A percentile compares a stretch with the other conserved stretches of the same genome.
These are phyloP conservation scores for Sitodiplosis mosellana DNA, from an alignment of 1,140 invertebrate species.

Conservation along the genomic window DNA sequence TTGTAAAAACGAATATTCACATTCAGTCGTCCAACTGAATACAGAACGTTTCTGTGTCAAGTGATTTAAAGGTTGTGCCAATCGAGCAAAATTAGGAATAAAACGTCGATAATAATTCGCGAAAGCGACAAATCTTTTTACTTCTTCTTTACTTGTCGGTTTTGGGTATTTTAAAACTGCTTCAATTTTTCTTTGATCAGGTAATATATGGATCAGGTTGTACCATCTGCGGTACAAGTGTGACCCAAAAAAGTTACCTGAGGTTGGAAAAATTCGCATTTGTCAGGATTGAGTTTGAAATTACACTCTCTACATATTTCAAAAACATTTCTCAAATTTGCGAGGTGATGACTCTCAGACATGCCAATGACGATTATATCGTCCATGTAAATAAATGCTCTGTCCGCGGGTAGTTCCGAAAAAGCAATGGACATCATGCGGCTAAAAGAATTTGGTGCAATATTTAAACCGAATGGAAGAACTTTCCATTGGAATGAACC, in stretches of 20 bases:
- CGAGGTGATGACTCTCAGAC: constrained; percentile 1
- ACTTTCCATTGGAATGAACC: constrained; percentile 2
- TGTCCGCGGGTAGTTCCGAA: constrained; percentile 6
- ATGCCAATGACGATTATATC: constrained; percentile 7
- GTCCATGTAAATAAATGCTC: too few species aligned
- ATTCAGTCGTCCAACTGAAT: constrained; percentile 12
- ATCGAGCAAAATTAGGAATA: constrained; percentile 17
- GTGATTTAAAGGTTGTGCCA: constrained; percentile 18
- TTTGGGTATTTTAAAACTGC: background rate
- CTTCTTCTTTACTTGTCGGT: constrained; percentile 2
- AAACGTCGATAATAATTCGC: constrained; percentile 25
- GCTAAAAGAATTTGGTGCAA: too few species aligned
- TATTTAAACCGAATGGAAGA: too few species aligned
- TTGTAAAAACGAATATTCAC: constrained; percentile 15
- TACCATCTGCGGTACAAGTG: constrained; percentile 3
- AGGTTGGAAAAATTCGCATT: too few species aligned
- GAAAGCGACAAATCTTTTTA: constrained; percentile 10
- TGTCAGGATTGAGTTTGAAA: too few species aligned
- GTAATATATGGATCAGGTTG: too few species aligned
- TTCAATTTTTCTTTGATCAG: constrained; percentile 2
- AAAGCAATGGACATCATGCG: constrained; percentile 6
- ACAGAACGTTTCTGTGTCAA: constrained; percentile 17
- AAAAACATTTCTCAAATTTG: too few species aligned
- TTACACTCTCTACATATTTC: too few species aligned
- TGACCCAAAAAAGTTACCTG: too few species aligned